Evolutionary conservation across 2,888 invertebrate genomes (phyloP), one percentile per base, ranked within the genome.

Genomic region (Mythimna impura): DNA sequence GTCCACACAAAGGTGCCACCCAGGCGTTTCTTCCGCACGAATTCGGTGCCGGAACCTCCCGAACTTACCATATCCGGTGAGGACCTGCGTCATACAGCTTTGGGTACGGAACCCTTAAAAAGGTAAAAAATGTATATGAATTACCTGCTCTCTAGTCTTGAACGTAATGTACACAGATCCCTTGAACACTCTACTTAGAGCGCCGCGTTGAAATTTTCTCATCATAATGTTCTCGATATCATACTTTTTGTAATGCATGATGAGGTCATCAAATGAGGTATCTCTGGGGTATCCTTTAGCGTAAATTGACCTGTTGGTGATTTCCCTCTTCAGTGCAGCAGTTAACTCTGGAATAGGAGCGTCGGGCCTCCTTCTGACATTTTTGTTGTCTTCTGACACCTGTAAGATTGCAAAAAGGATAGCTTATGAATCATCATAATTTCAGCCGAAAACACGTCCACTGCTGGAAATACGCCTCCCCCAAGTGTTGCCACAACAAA

Each of bases 151-250:
- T 69, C 97, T 96, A 52, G 97, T 97, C 86, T 97, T 97, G 93
- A 99, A 99, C 17, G 98, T 98, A 12, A 98, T 97, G 93, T 99
- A 99, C 67, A 99, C 97, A 5, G 99, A 99, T 61, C 99, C 99
- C 95, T 99, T 99, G 91, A 98, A 98, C 74, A 97, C 93, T 66
- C 97, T 96, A 63, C 97, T 96, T 89, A 5, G 97, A 96, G 2
- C 96, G 94, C 83, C 97, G 97, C 85, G 98, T 66, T 92, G 92
- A 83, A 97, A 97, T 74, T 88, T 92, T 71, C 97, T 96, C 96
- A 97, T 97, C 2, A 96, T 95, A 17, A 98, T 95, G 86, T 98
- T 97, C 66, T 98, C 97, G 0, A 97, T 96, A 0, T 98, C 98
- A 90, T 97, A 97, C 17, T 97, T 93, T 78, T 97, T 97, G 88